These are phyloP conservation scores for Aphelenchoides besseyi DNA, from an alignment of 1,140 invertebrate species.

Conservation along the genomic window DNA sequence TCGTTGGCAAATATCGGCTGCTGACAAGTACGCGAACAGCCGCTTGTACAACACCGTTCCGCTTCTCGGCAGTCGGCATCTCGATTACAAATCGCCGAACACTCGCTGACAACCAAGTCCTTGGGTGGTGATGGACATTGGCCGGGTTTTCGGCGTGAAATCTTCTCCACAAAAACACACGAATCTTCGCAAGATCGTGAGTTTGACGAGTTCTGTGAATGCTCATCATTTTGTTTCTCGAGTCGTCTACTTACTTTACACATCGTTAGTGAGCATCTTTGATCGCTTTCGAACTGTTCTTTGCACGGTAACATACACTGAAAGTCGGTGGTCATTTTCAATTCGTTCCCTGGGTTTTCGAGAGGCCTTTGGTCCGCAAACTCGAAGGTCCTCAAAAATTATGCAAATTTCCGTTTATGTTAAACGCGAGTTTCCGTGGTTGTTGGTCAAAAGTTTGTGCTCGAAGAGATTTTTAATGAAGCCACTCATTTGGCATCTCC, in stretches of 20 bases:
- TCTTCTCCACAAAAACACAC: constrained; percentile 48
- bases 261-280: constrained; percentile 27
- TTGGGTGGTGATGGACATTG: constrained; percentile 37
- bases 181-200: constrained; percentile 44
- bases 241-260: constrained; percentile 34
- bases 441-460: neutral
- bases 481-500: neutral
- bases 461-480: constrained; percentile 21
- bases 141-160: constrained; percentile 47
- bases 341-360: constrained; percentile 7
- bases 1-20: constrained; percentile 36
- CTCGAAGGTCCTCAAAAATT: constrained; percentile 17
- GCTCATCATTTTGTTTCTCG: too few relatives aligned
- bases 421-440: constrained; percentile 8
- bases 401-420: constrained; percentile 23
- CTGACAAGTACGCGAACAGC: constrained; percentile 48
- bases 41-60: constrained; percentile 33
- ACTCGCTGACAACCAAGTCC: constrained; percentile 34
- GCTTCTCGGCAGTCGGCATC: constrained; percentile 54
- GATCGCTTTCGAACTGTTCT: constrained; percentile 30
- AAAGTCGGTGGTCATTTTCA: too few relatives aligned
- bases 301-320: constrained; percentile 43
- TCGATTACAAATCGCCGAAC: constrained; percentile 49
- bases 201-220: constrained; percentile 24
- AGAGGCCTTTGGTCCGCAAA: constrained; percentile 9